Evolutionary conservation across 1,140 invertebrate genomes (phyloP).

Genomic region (Hyles euphorbiae): DNA sequence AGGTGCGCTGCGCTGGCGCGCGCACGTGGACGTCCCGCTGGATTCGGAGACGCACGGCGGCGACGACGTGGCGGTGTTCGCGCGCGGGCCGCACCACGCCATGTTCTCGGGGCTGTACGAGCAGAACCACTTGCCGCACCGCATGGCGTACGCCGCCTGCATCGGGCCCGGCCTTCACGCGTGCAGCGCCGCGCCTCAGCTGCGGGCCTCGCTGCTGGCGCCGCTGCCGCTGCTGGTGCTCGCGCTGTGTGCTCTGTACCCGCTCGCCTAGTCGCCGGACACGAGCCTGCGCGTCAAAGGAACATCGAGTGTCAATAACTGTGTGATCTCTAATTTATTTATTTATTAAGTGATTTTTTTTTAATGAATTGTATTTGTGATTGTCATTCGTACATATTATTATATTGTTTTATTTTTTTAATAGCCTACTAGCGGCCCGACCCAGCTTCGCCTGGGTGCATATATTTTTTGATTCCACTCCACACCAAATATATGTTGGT

Average conservation of each 20-base stretch:
- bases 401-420: no score
- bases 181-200: conserved; percentile 18
- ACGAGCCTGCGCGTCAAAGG: neutral
- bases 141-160: conserved; percentile 76
- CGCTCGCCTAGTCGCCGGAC: neutral
- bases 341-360: no score
- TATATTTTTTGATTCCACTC: no score
- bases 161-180: conserved; percentile 38
- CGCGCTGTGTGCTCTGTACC: neutral
- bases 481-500: no score
- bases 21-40: conserved; percentile 53
- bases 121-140: conserved; percentile 78
- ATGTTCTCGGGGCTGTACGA: conserved; percentile 78
- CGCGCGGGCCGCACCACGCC: conserved; percentile 77
- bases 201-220: conserved; percentile 28
- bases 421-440: no score
- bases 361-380: no score
- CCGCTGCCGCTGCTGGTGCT: conserved; percentile 44
- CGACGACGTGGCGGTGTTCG: conserved; percentile 81
- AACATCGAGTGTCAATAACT: neutral
- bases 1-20: conserved; percentile 47
- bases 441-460: no score
- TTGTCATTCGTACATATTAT: no score
- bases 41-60: conserved; percentile 77
- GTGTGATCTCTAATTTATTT: neutral